Base-by-base conservation (phyloP, 1,140 invertebrate species). In the Pectinophora gossypiella region DNA sequence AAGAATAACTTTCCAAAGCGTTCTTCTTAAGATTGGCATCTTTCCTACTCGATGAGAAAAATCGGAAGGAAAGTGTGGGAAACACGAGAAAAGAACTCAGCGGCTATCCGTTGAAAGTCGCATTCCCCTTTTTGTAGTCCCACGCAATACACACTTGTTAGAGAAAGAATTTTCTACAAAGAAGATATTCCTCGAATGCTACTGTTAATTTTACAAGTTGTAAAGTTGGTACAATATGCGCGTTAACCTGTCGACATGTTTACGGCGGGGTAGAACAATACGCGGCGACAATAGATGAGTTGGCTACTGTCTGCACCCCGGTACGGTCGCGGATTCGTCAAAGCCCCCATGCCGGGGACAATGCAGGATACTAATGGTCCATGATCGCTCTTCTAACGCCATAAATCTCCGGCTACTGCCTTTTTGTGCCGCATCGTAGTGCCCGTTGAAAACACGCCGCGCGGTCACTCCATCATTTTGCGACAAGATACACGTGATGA, bases 221-320 rank as follows among this genome's bases (percentile, higher is more conserved):
- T 47, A 55, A 18, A 40, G 13, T 15, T 40, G 16, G n/a, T 40
- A 40, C 36, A 40, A 40, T 40, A 40, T 6, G 36, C 16, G n/a
- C 9, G 27, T 27, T 57, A 80, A 85, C 82, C 78, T 85, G 82
- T 82, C 75, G 80, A 84, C 82, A 84, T 76, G 64, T 83, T 85
- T 83, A 78, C 64, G 66, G 77, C 68, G 52, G 45, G 12, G 51
- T 73, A 79, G 75, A 81, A 83, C 78, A 83, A 85, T 63, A 66
- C 43, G 3, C 20, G 15, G 40, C 40, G 23, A 61, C 56, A 59
- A 63, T 45, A 38, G 53, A 45, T 42, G 46, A 50, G 27, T 51
- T n/a, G 18, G 71, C 75, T 72, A 76, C 79, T 73, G 75, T 68
- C 47, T 51, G n/a, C n/a, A n/a, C n/a, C n/a, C n/a, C 54, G 21